Conservation (phyloP, 64 coral and sea anemone genomes). For the Pachyseris speciosa region DNA sequence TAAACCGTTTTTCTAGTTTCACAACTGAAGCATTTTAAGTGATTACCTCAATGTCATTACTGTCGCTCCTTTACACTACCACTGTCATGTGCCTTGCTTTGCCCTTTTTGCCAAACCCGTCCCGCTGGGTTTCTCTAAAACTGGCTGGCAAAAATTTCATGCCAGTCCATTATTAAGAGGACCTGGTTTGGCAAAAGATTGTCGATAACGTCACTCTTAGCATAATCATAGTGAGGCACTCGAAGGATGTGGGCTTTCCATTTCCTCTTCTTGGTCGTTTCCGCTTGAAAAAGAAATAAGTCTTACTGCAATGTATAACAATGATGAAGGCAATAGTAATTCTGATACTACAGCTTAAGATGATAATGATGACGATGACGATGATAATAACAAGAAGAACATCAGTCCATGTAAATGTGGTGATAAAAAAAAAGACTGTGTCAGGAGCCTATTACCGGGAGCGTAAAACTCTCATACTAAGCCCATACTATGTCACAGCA, state of each 20-base stretch:
- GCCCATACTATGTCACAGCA: too few relatives aligned
- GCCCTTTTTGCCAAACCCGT: constrained; percentile 43
- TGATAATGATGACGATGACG: too few relatives aligned
- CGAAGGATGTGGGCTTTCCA: constrained; percentile 29
- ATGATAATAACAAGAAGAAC: background rate
- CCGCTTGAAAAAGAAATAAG: too few relatives aligned
- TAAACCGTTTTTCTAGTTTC: background rate
- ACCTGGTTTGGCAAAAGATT: background rate
- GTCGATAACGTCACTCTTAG: constrained; percentile 8
- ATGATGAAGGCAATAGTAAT: background rate
- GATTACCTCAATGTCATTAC: background rate
- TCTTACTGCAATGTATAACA: too few relatives aligned
- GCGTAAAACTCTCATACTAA: too few relatives aligned
- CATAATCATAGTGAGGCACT: constrained; percentile 4
- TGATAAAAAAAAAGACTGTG: background rate
- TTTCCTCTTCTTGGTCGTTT: constrained; percentile 4
- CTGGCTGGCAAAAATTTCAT: constrained; percentile 11
- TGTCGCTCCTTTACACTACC: background rate
- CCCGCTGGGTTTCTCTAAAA: constrained; percentile 32
- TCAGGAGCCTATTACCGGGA: too few relatives aligned
- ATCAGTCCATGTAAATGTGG: background rate
- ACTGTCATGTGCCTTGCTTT: constrained; percentile 18
- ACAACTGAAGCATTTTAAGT: too few relatives aligned
- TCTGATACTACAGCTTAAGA: too few relatives aligned
- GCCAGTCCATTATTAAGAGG: constrained; percentile 26